A percentile compares a stretch with the other conserved stretches of the same genome.
Conservation (phyloP, 2,797 vertebrate genomes). For the Clarias laeviceps region DNA sequence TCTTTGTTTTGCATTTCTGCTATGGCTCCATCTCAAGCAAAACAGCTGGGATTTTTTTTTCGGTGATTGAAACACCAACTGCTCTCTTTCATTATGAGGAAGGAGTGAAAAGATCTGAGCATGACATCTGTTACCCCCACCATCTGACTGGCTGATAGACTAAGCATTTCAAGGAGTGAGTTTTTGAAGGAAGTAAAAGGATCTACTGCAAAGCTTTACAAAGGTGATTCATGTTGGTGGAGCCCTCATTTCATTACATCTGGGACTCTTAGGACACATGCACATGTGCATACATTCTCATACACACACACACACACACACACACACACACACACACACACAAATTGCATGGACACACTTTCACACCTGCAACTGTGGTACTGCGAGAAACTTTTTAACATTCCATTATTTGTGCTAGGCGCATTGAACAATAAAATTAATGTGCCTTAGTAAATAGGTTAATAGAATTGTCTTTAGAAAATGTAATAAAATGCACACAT, state of each 20-base stretch:
- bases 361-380: not conserved
- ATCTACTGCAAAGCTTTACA: constrained; percentile 67
- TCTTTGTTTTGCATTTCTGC: constrained; percentile 45
- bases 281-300: constrained; percentile 11
- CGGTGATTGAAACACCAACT: constrained; percentile 52
- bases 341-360: constrained; percentile 4
- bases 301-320: not conserved
- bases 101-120: constrained; percentile 44
- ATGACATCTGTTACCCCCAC: constrained; percentile 50
- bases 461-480: too few species aligned
- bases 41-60: constrained; percentile 40
- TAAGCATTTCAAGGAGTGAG: constrained; percentile 34
- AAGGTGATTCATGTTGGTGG: constrained; percentile 74
- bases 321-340: too few species aligned
- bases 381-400: not conserved
- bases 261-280: constrained; percentile 25
- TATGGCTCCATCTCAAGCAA: constrained; percentile 35
- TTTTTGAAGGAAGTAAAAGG: constrained; percentile 62
- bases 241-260: constrained; percentile 49
- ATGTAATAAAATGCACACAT: too few species aligned
- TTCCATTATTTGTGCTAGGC: too few species aligned
- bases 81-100: constrained; percentile 51
- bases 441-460: too few species aligned
- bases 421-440: too few species aligned
- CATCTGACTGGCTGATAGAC: constrained; percentile 49